Conservation (phyloP, 2,797 vertebrate genomes). For the Scleropages formosus region DNA sequence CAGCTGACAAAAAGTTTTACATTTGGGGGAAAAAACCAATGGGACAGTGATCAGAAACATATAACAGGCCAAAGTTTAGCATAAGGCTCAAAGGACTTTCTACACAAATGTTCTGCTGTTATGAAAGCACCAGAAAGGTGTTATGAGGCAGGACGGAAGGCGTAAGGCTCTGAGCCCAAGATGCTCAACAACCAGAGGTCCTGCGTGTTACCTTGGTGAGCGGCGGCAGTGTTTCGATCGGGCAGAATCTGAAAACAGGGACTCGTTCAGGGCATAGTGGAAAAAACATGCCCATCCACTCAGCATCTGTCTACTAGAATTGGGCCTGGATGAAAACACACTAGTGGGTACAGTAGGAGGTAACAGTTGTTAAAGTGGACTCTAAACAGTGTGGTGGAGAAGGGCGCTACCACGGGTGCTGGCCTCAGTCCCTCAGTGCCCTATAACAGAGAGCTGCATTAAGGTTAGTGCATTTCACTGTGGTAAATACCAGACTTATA, state of each 20-base stretch:
- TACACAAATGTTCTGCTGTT: no score
- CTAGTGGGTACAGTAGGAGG: background rate
- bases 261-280: background rate
- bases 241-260: background rate
- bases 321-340: background rate
- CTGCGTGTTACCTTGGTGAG: background rate
- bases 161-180: no score
- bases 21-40: no score
- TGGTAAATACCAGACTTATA: background rate
- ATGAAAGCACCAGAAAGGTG: background rate
- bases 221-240: background rate
- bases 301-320: background rate
- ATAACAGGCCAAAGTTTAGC: no score
- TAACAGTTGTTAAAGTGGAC: background rate
- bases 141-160: no score
- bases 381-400: constrained; percentile 1
- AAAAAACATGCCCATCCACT: background rate
- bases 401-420: background rate
- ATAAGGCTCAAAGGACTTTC: no score
- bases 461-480: no score
- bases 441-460: background rate
- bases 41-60: no score
- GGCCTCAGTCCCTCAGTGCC: background rate
- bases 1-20: no score
- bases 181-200: background rate